phyloP scores from a whole-genome alignment of 2,797 vertebrate genomes.

The Hyperoplus immaculatus region DNA sequence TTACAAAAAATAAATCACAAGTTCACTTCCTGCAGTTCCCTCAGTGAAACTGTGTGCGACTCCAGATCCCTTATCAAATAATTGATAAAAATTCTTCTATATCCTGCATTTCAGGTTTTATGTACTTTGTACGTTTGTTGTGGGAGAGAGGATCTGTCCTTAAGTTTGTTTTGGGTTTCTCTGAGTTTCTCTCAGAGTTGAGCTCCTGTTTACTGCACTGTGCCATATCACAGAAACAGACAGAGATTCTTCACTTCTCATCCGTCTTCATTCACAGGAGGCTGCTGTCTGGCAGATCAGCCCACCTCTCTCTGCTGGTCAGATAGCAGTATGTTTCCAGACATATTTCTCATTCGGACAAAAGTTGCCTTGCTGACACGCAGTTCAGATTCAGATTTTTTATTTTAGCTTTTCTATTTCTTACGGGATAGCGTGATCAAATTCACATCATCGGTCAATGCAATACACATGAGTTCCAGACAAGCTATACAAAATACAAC shows the following conservation, averaged over 20 bases:
- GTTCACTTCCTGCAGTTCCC: constrained; percentile 46
- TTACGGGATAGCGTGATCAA: constrained; percentile 1
- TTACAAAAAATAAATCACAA: constrained; percentile 69
- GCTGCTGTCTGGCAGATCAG: constrained; percentile 41
- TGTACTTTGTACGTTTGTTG: constrained; percentile 43
- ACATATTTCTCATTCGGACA: constrained; percentile 49
- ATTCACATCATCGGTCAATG: constrained; percentile 29
- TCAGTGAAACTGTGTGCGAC: constrained; percentile 59
- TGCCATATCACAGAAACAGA: constrained; percentile 37
- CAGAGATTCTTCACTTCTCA: constrained; percentile 49
- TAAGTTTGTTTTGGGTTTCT: constrained; percentile 29
- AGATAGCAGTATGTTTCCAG: constrained; percentile 46
- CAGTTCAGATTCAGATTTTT: constrained; percentile 54
- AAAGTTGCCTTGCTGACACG: constrained; percentile 44
- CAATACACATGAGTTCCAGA: constrained; percentile 31
- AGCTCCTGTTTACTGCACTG: constrained; percentile 51
- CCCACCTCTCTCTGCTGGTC: constrained; percentile 44
- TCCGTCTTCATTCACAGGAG: constrained; percentile 65
- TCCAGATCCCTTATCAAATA: constrained; percentile 75
- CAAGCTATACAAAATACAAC: constrained; percentile 32
- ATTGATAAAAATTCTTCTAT: constrained; percentile 63
- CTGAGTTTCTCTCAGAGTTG: constrained; percentile 36
- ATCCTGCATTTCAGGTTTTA: constrained; percentile 41
- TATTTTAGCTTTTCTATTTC: no score
- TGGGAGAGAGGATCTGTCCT: constrained; percentile 27